Percentiles rank a stretch among this genome's conserved stretches.
phyloP scores from a whole-genome alignment of 1,140 invertebrate genomes.

The Anastrepha ludens region DNA sequence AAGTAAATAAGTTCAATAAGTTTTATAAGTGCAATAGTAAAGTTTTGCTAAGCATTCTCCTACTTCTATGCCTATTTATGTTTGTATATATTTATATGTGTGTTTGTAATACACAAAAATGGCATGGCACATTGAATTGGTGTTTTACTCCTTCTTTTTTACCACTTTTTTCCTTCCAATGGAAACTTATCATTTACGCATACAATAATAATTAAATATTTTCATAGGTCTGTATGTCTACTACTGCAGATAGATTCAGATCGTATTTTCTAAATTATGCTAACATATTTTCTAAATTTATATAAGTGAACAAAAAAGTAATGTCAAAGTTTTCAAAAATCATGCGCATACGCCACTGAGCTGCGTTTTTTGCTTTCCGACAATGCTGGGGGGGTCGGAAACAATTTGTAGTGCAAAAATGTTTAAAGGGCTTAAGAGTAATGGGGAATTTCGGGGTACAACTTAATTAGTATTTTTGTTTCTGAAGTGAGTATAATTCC shows the following conservation, averaged over 20 bases:
- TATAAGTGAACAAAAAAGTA: background rate
- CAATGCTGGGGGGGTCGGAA: background rate
- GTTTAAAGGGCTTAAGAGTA: background rate
- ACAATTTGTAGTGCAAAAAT: background rate
- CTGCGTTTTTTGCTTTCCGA: background rate
- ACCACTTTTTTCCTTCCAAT: background rate
- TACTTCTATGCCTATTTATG: background rate
- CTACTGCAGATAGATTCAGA: background rate
- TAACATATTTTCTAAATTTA: background rate
- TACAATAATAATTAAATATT: background rate
- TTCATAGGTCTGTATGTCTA: background rate
- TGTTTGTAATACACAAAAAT: conserved; percentile 24
- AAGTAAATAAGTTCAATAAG: background rate
- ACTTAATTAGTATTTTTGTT: no score
- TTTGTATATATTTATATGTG: conserved; percentile 22
- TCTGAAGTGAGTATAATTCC: no score
- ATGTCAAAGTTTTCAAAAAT: conserved; percentile 38
- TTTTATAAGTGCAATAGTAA: background rate
- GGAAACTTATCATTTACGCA: background rate
- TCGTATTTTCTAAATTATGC: background rate
- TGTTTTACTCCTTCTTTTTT: conserved; percentile 24
- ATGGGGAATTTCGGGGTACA: background rate
- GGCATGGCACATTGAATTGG: conserved; percentile 51
- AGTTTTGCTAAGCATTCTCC: conserved; percentile 34
- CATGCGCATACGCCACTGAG: conserved; percentile 34